phyloP scores from a whole-genome alignment of 2,797 vertebrate genomes.

The Vipera ursinii region DNA sequence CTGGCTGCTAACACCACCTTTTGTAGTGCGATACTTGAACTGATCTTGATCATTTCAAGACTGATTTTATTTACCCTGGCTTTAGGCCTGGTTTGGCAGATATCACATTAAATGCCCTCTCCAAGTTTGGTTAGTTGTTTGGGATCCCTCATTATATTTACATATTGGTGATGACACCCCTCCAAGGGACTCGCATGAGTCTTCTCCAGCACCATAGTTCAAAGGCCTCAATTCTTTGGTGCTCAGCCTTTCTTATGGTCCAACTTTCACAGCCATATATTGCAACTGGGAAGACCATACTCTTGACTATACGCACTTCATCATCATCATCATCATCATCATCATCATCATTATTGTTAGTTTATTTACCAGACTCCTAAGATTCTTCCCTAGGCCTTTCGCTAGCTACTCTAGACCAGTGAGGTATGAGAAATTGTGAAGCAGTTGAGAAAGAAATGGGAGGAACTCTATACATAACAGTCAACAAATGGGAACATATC shows the following conservation, averaged over 20 bases:
- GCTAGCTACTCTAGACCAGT: neutral
- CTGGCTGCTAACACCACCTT: neutral
- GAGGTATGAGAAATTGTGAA: neutral
- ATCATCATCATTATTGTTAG: neutral
- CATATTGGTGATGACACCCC: neutral
- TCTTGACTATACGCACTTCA: no score
- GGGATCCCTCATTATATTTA: neutral
- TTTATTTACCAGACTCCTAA: neutral
- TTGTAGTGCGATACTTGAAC: neutral
- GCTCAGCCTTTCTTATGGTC: no score
- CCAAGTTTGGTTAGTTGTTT: neutral
- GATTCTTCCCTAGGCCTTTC: neutral
- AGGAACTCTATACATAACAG: neutral
- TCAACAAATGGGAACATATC: neutral
- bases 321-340: no score
- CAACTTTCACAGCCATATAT: no score
- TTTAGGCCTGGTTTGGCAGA: neutral
- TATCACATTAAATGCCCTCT: neutral
- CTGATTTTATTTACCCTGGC: neutral
- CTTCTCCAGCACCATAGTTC: no score
- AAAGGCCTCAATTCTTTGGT: no score
- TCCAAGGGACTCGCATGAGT: no score
- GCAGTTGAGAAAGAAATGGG: neutral
- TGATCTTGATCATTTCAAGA: neutral
- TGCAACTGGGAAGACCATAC: no score